phyloP scores from a whole-genome alignment of 2,888 invertebrate genomes.

The Perdita meconis region DNA sequence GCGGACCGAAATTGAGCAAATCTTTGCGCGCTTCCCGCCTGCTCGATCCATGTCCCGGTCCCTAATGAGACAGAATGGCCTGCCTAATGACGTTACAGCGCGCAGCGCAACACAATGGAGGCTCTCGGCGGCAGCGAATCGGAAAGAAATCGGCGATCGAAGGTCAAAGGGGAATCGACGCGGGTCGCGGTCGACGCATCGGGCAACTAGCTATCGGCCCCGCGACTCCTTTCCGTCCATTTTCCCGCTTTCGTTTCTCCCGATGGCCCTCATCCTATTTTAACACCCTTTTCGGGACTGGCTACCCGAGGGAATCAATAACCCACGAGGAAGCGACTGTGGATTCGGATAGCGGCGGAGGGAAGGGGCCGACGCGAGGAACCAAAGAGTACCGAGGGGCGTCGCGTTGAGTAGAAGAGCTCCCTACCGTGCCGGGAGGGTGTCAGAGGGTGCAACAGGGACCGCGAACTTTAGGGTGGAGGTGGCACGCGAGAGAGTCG shows the following conservation, averaged over 20 bases:
- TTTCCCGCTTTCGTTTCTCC: conserved; percentile 53
- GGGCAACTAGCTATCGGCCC: not conserved
- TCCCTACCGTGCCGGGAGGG: conserved; percentile 52
- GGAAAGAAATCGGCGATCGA: too few species aligned
- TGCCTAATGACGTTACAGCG: too few species aligned
- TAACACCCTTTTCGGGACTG: conserved; percentile 72
- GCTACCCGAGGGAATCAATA: conserved; percentile 84
- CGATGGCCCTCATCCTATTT: conserved; percentile 62
- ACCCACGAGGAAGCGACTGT: conserved; percentile 79
- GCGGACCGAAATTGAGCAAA: too few species aligned
- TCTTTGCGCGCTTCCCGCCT: too few species aligned
- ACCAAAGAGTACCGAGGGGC: conserved; percentile 65
- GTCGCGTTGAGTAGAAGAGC: conserved; percentile 55
- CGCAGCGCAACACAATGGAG: too few species aligned
- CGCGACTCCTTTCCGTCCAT: conserved; percentile 30
- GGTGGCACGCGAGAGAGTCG: conserved; percentile 72
- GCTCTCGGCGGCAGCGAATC: too few species aligned
- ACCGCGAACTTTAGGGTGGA: conserved; percentile 63
- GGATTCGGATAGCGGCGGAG: conserved; percentile 51
- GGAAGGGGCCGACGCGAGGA: conserved; percentile 45
- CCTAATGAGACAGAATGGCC: too few species aligned
- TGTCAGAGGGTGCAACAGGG: conserved; percentile 70
- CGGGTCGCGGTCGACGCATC: not conserved
- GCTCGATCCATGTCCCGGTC: too few species aligned
- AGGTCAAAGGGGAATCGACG: too few species aligned